These are phyloP conservation scores for Etia nguti DNA, from an alignment of 2,113 vertebrate genomes.

Conservation along the genomic window DNA sequence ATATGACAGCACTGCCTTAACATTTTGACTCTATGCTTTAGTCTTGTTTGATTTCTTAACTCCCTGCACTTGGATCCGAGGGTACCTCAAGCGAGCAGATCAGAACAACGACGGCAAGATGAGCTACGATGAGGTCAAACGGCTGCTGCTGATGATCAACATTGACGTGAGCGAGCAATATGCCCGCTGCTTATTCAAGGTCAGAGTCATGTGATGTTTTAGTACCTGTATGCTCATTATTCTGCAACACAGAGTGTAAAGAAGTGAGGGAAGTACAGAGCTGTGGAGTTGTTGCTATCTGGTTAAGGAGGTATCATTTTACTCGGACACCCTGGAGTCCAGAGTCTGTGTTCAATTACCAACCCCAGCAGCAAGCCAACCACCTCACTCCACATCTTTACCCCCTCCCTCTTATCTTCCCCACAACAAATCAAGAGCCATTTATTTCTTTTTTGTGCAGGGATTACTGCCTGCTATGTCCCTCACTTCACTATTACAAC, in stretches of 20 bases:
- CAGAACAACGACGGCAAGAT: constrained; percentile 91
- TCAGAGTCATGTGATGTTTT: constrained; percentile 29
- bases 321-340: background rate
- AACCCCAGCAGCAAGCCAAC: background rate
- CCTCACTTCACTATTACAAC: constrained; percentile 5
- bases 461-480: constrained; percentile 18
- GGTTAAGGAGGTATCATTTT: background rate
- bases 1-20: too few species aligned
- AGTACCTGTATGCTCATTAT: background rate
- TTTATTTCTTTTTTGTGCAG: constrained; percentile 16
- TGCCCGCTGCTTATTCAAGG: constrained; percentile 87
- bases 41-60: constrained; percentile 54
- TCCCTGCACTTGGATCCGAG: constrained; percentile 81
- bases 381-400: background rate
- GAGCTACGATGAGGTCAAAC: constrained; percentile 90
- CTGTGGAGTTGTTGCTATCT: background rate
- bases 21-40: background rate
- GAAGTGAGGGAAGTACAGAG: background rate
- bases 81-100: constrained; percentile 86
- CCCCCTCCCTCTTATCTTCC: background rate
- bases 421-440: constrained; percentile 18
- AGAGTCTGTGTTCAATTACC: constrained; percentile 43
- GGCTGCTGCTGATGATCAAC: constrained; percentile 91
- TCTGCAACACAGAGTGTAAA: background rate
- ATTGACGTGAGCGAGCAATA: constrained; percentile 89